A percentile compares a stretch with the other conserved stretches of the same genome.
phyloP scores from a whole-genome alignment of 2,888 invertebrate species.

The Pinctada fucata region DNA sequence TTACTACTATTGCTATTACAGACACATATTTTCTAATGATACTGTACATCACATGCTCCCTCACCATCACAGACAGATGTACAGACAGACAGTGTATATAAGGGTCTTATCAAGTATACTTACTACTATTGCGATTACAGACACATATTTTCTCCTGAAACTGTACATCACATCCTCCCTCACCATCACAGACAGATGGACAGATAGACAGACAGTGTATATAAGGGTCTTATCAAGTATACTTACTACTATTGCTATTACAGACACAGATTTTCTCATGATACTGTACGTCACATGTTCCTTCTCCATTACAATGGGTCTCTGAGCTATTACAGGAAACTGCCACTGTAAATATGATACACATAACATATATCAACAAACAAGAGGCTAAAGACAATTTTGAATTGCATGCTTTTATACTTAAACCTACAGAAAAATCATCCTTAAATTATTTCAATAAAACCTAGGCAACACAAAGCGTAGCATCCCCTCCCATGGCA shows the following conservation, averaged over 20 bases:
- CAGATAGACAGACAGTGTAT: no score
- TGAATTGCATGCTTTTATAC: no score
- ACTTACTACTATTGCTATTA: constrained; percentile 4
- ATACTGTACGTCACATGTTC: background rate
- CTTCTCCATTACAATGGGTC: constrained; percentile 1
- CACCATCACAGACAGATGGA: background rate
- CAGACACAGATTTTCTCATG: constrained; percentile 8
- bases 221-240: background rate
- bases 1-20: background rate
- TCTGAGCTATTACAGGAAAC: constrained; percentile 4
- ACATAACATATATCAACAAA: background rate
- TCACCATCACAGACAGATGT: background rate
- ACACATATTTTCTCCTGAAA: constrained; percentile 2
- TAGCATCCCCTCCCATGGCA: no score
- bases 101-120: background rate
- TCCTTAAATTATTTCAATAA: no score
- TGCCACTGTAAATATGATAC: background rate
- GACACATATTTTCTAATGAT: background rate
- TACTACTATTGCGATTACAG: background rate
- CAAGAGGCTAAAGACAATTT: no score
- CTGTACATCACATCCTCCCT: background rate
- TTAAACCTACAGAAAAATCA: no score
- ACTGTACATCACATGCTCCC: background rate
- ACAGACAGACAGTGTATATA: no score
- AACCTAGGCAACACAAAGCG: no score